phyloP scores from a whole-genome alignment of 2,797 vertebrate genomes.

The Acestrorhynchus altus region DNA sequence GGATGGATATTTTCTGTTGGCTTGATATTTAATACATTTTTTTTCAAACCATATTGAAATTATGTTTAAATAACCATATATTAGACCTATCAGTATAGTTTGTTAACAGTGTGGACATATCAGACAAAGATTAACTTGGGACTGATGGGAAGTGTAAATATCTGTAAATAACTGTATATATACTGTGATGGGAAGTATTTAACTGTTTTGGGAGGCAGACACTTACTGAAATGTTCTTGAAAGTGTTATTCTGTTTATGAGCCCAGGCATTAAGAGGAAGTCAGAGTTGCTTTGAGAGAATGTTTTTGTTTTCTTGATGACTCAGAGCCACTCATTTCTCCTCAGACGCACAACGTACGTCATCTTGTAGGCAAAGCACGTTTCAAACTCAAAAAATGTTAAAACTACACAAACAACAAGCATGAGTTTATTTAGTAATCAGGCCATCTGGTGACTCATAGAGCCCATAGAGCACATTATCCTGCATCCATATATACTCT shows the following conservation, averaged over 20 bases:
- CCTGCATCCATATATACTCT: too few relatives aligned
- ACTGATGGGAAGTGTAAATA: too few relatives aligned
- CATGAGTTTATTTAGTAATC: constrained; percentile 3
- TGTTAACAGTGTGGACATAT: too few relatives aligned
- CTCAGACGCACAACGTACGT: constrained; percentile 22
- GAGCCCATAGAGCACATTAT: neutral
- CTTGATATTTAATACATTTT: too few relatives aligned
- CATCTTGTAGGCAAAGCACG: constrained; percentile 22
- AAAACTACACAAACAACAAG: neutral
- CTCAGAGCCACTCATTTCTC: neutral
- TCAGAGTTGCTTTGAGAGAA: constrained; percentile 9
- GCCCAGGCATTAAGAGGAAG: constrained; percentile 7
- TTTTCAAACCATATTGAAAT: too few relatives aligned
- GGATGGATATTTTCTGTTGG: too few relatives aligned
- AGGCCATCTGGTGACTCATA: neutral
- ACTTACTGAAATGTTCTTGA: constrained; percentile 43
- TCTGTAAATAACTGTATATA: too few relatives aligned
- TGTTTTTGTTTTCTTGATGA: constrained; percentile 45
- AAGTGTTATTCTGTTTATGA: constrained; percentile 4
- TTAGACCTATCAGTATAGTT: too few relatives aligned
- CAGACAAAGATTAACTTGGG: too few relatives aligned
- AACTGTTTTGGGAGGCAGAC: too few relatives aligned
- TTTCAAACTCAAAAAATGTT: neutral
- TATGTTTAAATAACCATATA: too few relatives aligned
- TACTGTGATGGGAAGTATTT: too few relatives aligned